A percentile compares a stretch with the other conserved stretches of the same genome.
These are phyloP conservation scores for Zaprionus camerounensis DNA, from an alignment of 1,140 invertebrate genomes.

Conservation along the genomic window DNA sequence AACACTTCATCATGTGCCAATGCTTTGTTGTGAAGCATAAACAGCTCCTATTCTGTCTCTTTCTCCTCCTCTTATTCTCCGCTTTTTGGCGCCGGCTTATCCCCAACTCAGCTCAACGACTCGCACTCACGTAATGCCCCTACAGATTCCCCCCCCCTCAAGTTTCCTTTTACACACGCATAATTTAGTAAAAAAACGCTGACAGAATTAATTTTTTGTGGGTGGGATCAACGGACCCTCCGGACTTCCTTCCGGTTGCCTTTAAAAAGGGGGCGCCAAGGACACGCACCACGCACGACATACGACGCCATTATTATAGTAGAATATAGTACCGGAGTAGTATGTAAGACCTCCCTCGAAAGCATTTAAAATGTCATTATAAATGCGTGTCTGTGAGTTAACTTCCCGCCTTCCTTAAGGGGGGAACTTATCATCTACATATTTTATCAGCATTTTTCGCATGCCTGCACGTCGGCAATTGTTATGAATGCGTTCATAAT, in stretches of 20 bases:
- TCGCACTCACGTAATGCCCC: background rate
- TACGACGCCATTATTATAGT: constrained; percentile 24
- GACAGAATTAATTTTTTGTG: constrained; percentile 61
- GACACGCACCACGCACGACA: constrained; percentile 36
- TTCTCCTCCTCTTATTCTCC: background rate
- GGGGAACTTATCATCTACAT: constrained; percentile 53
- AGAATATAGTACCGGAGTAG: background rate
- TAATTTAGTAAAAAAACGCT: constrained; percentile 54
- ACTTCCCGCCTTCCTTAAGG: background rate
- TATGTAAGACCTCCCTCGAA: background rate
- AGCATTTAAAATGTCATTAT: constrained; percentile 78
- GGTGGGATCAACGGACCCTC: constrained; percentile 15
- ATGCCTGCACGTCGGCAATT: constrained; percentile 73
- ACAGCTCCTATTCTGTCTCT: constrained; percentile 26
- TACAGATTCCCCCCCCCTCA: background rate
- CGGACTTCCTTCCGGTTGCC: constrained; percentile 2
- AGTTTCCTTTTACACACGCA: constrained; percentile 22
- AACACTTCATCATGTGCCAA: constrained; percentile 49
- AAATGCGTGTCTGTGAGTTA: constrained; percentile 60
- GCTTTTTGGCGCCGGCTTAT: background rate
- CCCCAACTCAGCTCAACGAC: constrained; percentile 10
- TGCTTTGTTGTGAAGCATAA: constrained; percentile 47
- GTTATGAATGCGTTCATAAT: constrained; percentile 76
- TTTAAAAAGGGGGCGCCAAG: constrained; percentile 49
- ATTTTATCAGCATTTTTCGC: constrained; percentile 75